phyloP scores from a whole-genome alignment of 2,888 invertebrate species.

The Stomorhina lunata region DNA sequence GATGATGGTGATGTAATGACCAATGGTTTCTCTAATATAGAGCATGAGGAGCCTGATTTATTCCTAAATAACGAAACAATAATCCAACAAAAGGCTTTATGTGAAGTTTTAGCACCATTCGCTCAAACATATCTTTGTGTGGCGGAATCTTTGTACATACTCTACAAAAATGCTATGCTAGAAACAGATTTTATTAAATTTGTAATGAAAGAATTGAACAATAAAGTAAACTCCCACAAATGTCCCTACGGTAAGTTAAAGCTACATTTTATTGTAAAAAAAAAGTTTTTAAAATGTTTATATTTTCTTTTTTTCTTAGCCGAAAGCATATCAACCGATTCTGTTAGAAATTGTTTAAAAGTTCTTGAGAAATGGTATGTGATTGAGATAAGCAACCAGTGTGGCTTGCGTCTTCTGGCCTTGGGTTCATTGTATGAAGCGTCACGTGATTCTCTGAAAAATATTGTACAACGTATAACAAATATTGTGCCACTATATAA shows the following conservation, averaged over 20 bases:
- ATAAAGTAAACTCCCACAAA: constrained; percentile 82
- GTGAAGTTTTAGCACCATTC: constrained; percentile 85
- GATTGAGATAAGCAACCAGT: constrained; percentile 82
- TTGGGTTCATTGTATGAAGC: constrained; percentile 80
- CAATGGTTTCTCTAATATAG: constrained; percentile 57
- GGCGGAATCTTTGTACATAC: constrained; percentile 81
- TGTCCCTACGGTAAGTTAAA: constrained; percentile 84
- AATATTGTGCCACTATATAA: constrained; percentile 75
- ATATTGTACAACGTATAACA: constrained; percentile 76
- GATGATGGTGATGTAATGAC: constrained; percentile 47
- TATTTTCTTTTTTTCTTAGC: constrained; percentile 81
- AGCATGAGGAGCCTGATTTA: constrained; percentile 69
- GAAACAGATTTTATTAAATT: constrained; percentile 86
- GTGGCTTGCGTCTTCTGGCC: constrained; percentile 80
- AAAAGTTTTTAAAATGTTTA: neutral
- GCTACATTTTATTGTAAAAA: neutral
- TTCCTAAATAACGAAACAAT: constrained; percentile 73
- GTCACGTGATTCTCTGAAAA: constrained; percentile 75
- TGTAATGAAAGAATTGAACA: constrained; percentile 84
- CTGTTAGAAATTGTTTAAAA: constrained; percentile 91
- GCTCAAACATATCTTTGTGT: constrained; percentile 88
- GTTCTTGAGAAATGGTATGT: constrained; percentile 90
- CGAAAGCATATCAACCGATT: constrained; percentile 93
- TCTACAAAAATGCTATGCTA: constrained; percentile 81
- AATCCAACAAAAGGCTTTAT: constrained; percentile 82